Conservation (phyloP, 2,797 vertebrate genomes). For the Siniperca scherzeri region DNA sequence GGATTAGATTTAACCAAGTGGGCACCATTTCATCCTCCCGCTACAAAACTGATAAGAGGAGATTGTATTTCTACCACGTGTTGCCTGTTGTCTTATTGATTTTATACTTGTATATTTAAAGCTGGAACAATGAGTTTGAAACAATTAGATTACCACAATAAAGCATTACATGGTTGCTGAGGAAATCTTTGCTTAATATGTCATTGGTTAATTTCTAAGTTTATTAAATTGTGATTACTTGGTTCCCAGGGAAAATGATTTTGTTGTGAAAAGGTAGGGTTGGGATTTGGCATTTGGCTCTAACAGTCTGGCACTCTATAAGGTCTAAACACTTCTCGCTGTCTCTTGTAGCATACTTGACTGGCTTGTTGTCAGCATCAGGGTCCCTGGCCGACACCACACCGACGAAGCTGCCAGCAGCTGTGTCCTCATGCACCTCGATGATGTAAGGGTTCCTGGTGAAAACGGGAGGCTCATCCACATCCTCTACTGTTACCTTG, state of each 20-base stretch:
- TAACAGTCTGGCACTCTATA: constrained; percentile 10
- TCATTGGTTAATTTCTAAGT: constrained; percentile 46
- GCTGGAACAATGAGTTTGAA: constrained; percentile 48
- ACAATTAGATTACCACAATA: constrained; percentile 47
- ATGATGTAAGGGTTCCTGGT: constrained; percentile 91
- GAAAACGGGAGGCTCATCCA: constrained; percentile 95
- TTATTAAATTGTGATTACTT: constrained; percentile 6
- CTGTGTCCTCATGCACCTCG: constrained; percentile 95
- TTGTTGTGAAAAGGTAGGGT: neutral
- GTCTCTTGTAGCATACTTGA: constrained; percentile 87
- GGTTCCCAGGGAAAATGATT: neutral
- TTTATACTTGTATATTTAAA: constrained; percentile 64
- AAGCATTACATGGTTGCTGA: constrained; percentile 9
- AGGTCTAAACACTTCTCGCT: constrained; percentile 8
- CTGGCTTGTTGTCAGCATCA: constrained; percentile 89
- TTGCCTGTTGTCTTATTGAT: constrained; percentile 70
- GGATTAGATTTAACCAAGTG: constrained; percentile 81
- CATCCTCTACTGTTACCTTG: constrained; percentile 92
- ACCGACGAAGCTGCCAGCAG: constrained; percentile 92
- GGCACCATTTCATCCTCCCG: constrained; percentile 71
- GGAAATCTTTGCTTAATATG: constrained; percentile 59
- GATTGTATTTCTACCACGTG: constrained; percentile 50
- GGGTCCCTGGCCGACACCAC: constrained; percentile 94
- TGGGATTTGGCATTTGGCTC: constrained; percentile 13
- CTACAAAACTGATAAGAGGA: constrained; percentile 61